Base-by-base conservation (phyloP, 2,113 vertebrate species). In the Hylia prasina region DNA sequence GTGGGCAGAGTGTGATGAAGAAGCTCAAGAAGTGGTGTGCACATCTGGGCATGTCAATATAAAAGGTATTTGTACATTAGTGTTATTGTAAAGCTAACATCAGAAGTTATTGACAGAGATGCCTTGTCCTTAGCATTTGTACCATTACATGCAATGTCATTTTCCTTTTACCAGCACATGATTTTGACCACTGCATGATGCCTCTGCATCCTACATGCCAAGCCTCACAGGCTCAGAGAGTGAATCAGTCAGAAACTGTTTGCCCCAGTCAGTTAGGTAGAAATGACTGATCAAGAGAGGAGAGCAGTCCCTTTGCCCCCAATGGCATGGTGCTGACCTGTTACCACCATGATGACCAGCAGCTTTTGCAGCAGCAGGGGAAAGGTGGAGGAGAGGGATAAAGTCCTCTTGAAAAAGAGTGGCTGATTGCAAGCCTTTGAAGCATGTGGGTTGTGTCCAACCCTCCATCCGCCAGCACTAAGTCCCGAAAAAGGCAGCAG, bases 241-340 rank as follows among this genome's bases (percentile, higher is more conserved):
- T 13, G 17, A 16, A 64, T 24, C 7, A 51, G n/a, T 39, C 10
- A 60, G 17, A 19, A 81, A 19, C 8, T 78, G 16, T 63, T 78
- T 78, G 14, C 11, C 22, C 3, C 23, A 31, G 14, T 15, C 28
- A 60, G 5, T 64, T 33, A 37, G 13, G 20, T 10, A 40, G n/a
- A 70, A 23, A 20, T 30, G 31, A 8, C 33, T 35, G 39, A 61
- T 16, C 11, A 28, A 28, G 58, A 87, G 63, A 40, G 16, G 35
- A 17, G 8, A 54, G 31, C 35, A 23, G 3, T 8, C 13, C 13
- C 53, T 69, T 64, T 88, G 25, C 15, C 24, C 10, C 20, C 0
- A 0, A 0, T 42, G 24, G 18, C 0, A 0, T 35, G 37, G 27
- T 75, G 27, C 27, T 0, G 0, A 22, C 2, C 5, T 7, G 0